Evolutionary conservation across 2,888 invertebrate species (phyloP), one percentile per base, ranked within the genome.

Genomic region (Platerodrilus igneus): DNA sequence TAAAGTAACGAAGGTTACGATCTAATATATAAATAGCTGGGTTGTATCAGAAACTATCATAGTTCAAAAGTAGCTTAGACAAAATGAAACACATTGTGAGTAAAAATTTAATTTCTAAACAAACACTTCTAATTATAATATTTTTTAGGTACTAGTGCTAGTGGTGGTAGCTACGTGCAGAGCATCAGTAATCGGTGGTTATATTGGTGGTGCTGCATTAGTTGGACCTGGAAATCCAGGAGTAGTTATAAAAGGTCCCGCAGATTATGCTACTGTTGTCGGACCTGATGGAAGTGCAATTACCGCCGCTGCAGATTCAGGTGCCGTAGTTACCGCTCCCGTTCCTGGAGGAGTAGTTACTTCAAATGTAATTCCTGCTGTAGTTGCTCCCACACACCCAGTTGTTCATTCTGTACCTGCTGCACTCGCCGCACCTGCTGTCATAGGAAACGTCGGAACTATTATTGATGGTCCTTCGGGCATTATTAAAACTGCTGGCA

Each of bases 201-300:
- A n/a, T n/a, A n/a, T n/a, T n/a, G n/a, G 46, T 26, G 41, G 32
- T 11, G 41, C 43, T 1, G 49, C 47, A 10, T 33, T 59, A 2
- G 48, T 52, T 14, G 60, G 38, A 18, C 52, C 52, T 14, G 41
- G 14, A 17, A 41, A 36, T 30, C 41, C 40, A 15, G 52, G 44
- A 15, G 50, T 42, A 7, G 34, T 48, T n/a, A 20, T 52, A 14
- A 50, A 50, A 37, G 52, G 52, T 20, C 52, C 52, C 26, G 43
- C 50, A 4, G 38, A 47, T 18, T 23, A 36, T 18, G 46, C 53
- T n/a, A 38, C 43, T 8, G n/a, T 53, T 5, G 45, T 46, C 5
- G 55, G 53, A 19, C 55, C 53, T 10, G 55, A 70, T 73, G 6
- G 58, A 60, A 4, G 64, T 69, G 1, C 71, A 69, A 2, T 64